Conservation (phyloP, 2,888 invertebrate species). For the Amblyteles armatorius region DNA sequence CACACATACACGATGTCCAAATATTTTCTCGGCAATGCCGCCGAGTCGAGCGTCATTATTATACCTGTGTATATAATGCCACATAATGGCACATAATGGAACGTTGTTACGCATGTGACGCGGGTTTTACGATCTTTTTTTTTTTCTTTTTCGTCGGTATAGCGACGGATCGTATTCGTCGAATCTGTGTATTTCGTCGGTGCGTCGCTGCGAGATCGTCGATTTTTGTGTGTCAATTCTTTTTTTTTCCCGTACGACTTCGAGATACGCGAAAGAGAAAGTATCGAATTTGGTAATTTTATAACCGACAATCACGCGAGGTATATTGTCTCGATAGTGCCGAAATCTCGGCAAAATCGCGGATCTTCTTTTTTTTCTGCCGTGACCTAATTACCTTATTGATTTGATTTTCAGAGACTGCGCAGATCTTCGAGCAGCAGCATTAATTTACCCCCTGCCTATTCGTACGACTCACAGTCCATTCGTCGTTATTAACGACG, state of each 20-base stretch:
- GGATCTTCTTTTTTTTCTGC: neutral
- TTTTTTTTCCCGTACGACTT: neutral
- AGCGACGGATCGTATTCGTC: constrained; percentile 36
- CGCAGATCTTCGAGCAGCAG: neutral
- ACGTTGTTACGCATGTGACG: constrained; percentile 48
- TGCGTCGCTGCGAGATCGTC: neutral
- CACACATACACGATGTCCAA: constrained; percentile 34
- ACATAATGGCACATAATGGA: constrained; percentile 64
- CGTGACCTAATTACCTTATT: neutral
- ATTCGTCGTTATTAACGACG: constrained; percentile 10
- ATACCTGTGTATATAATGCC: constrained; percentile 53
- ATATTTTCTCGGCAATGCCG: constrained; percentile 53
- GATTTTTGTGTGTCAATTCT: neutral
- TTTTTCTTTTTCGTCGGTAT: constrained; percentile 20
- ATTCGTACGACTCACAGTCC: neutral
- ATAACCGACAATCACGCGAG: neutral
- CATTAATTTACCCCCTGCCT: neutral
- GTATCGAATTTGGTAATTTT: neutral
- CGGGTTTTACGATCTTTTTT: constrained; percentile 15
- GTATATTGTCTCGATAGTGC: neutral
- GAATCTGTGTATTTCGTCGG: neutral
- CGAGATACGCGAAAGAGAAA: constrained; percentile 1
- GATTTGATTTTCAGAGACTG: neutral
- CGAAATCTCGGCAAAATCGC: neutral
- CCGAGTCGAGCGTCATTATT: constrained; percentile 40